Evolutionary conservation across 1,140 invertebrate species (phyloP).

Genomic region (Eurosta solidaginis): DNA sequence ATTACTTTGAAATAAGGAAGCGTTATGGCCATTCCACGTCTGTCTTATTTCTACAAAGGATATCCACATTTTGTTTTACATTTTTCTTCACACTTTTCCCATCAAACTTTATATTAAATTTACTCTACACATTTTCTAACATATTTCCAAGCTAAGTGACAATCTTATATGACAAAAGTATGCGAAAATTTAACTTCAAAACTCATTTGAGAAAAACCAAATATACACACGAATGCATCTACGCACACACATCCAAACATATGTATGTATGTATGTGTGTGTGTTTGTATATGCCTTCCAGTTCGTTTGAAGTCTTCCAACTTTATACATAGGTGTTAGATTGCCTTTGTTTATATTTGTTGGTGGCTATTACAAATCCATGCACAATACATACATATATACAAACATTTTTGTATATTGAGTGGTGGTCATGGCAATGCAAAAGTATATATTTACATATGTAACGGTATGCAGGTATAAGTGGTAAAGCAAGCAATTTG

Average conservation of each 20-base stretch:
- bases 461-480: neutral
- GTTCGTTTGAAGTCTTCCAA: too few relatives aligned
- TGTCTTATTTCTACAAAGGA: neutral
- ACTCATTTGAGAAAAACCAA: constrained; percentile 9
- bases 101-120: neutral
- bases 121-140: neutral
- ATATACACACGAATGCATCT: too few relatives aligned
- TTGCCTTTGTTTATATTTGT: too few relatives aligned
- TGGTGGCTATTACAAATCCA: too few relatives aligned
- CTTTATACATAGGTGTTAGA: too few relatives aligned
- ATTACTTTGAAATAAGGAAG: too few relatives aligned
- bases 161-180: neutral
- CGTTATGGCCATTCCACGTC: neutral
- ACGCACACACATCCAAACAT: neutral
- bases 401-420: too few relatives aligned
- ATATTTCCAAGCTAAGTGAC: neutral
- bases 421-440: too few relatives aligned
- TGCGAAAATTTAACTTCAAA: constrained; percentile 15
- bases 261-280: too few relatives aligned
- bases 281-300: too few relatives aligned
- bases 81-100: neutral
- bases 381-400: too few relatives aligned
- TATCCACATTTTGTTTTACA: neutral
- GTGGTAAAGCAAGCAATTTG: neutral
- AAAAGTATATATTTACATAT: neutral